Conservation (phyloP, 2,888 invertebrate species). For the Petrophora chlorosata region DNA sequence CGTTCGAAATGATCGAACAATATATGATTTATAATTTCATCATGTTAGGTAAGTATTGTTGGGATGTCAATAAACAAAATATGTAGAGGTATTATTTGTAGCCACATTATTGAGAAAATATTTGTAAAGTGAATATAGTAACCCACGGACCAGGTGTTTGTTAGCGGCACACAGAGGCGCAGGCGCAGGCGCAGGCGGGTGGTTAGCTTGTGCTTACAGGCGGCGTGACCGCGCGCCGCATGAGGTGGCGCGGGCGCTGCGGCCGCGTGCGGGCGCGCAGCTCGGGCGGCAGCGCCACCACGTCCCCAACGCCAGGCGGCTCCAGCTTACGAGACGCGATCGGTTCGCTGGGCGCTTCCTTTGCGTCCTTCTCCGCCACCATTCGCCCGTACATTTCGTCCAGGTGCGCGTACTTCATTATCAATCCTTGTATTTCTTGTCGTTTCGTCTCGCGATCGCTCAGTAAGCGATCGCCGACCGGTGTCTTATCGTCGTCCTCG, state of each 20-base stretch:
- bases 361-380: conserved; percentile 62
- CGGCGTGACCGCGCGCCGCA: conserved; percentile 82
- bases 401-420: conserved; percentile 91
- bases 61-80: too few relatives aligned
- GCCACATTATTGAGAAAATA: neutral
- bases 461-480: conserved; percentile 82
- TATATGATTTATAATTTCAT: too few relatives aligned
- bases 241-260: conserved; percentile 74
- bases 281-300: conserved; percentile 74
- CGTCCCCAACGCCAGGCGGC: conserved; percentile 69
- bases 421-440: conserved; percentile 92
- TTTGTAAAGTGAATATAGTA: conserved; percentile 45
- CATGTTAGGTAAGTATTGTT: too few relatives aligned
- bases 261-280: conserved; percentile 72
- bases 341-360: conserved; percentile 53
- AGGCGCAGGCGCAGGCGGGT: conserved; percentile 74
- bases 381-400: conserved; percentile 87
- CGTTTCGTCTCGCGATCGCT: conserved; percentile 91
- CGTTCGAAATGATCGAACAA: conserved; percentile 5
- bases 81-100: too few relatives aligned
- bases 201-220: conserved; percentile 81
- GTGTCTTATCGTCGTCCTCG: conserved; percentile 81
- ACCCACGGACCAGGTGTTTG: conserved; percentile 74
- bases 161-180: conserved; percentile 78
- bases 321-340: conserved; percentile 53